Conservation (phyloP, 2,888 invertebrate genomes). For the Diadegma fenestrale region DNA sequence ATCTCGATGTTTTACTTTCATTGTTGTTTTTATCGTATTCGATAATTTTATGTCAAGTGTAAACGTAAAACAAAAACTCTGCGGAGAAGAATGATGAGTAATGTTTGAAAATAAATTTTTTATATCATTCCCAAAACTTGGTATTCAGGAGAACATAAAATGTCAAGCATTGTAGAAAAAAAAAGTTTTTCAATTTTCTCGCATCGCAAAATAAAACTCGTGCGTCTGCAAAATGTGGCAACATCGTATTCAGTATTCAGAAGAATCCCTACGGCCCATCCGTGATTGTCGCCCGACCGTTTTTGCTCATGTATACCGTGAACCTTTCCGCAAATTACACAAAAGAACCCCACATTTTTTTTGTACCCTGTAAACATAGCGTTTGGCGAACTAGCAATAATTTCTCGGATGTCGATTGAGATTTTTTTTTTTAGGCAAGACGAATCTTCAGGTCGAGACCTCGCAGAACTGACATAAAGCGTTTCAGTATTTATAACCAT, state of each 20-base stretch:
- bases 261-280: background rate
- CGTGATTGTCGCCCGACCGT: background rate
- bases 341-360: background rate
- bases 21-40: too few relatives aligned
- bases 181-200: background rate
- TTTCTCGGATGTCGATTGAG: background rate
- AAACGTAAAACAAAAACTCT: too few relatives aligned
- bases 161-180: background rate
- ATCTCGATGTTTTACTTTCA: too few relatives aligned
- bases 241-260: background rate
- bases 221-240: background rate
- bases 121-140: background rate
- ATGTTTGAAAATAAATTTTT: background rate
- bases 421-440: too few relatives aligned
- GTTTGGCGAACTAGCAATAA: background rate
- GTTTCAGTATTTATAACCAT: too few relatives aligned
- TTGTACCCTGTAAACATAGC: background rate
- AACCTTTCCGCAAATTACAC: background rate
- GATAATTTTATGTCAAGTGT: too few relatives aligned
- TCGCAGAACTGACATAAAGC: too few relatives aligned
- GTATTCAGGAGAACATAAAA: background rate
- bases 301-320: background rate
- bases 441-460: too few relatives aligned
- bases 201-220: background rate
- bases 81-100: background rate